Conservation (phyloP, 2,113 vertebrate genomes). For the Alouatta palliata region DNA sequence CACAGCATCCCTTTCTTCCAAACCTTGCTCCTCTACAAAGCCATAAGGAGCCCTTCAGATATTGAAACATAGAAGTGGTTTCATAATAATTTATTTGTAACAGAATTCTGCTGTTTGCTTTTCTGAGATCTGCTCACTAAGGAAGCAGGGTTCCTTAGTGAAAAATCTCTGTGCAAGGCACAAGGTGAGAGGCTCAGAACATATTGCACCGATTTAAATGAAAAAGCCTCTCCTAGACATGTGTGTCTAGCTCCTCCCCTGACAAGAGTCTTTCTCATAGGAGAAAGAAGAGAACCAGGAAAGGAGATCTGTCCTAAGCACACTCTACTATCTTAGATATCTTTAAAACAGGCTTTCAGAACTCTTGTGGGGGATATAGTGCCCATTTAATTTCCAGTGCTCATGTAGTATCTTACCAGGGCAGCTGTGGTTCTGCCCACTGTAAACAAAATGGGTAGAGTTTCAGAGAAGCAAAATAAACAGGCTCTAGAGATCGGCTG, state of each 20-base stretch:
- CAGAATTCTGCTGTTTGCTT: not conserved
- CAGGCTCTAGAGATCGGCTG: not conserved
- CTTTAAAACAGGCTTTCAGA: not conserved
- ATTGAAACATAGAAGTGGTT: not conserved
- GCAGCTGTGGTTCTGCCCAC: not conserved
- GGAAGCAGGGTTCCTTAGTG: not conserved
- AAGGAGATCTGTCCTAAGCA: not conserved
- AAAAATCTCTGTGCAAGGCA: not conserved
- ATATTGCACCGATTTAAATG: not conserved
- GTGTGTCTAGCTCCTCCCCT: not conserved
- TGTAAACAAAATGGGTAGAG: not conserved
- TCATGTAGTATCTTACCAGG: not conserved
- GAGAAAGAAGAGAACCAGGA: not conserved
- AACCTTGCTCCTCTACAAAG: not conserved
- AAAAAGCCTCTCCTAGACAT: not conserved
- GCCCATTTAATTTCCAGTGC: not conserved
- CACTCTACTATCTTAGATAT: not conserved
- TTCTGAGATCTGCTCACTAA: not conserved
- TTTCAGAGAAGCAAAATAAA: not conserved
- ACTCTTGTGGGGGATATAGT: not conserved
- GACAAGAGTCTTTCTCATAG: not conserved
- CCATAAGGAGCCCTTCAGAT: not conserved
- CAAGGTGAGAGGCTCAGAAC: not conserved
- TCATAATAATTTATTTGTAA: constrained; percentile 27
- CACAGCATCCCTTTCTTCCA: not conserved